Evolutionary conservation across 2,888 invertebrate genomes (phyloP).

Genomic region (Sesia bembeciformis): DNA sequence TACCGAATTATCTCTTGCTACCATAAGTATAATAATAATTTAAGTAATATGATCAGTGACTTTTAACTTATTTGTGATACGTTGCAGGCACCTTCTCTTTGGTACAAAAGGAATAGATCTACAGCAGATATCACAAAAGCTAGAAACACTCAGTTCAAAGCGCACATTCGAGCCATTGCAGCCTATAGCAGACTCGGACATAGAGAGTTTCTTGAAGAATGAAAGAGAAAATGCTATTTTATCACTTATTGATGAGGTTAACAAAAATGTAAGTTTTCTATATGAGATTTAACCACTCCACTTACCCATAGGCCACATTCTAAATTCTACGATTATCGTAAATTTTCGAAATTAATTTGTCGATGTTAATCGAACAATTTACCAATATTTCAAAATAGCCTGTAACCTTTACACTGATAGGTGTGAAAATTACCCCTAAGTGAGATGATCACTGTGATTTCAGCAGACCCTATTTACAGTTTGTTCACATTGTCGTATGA

Average conservation of each 20-base stretch:
- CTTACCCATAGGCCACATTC: too few relatives aligned
- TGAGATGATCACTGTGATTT: too few relatives aligned
- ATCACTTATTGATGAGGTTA: conserved; percentile 91
- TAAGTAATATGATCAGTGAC: background rate
- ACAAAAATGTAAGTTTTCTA: conserved; percentile 79
- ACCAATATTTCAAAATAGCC: too few relatives aligned
- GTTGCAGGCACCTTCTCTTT: conserved; percentile 86
- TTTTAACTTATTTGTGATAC: background rate
- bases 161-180: conserved; percentile 92
- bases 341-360: too few relatives aligned
- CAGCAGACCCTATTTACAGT: too few relatives aligned
- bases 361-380: too few relatives aligned
- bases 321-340: background rate
- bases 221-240: conserved; percentile 95
- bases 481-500: too few relatives aligned
- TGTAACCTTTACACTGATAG: too few relatives aligned
- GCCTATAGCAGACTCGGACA: conserved; percentile 92
- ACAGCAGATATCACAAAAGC: conserved; percentile 92
- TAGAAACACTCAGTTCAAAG: conserved; percentile 90
- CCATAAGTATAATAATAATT: background rate
- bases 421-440: too few relatives aligned
- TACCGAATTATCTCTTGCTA: background rate
- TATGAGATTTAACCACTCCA: too few relatives aligned
- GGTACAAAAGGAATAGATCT: conserved; percentile 95
- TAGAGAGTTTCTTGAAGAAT: conserved; percentile 91